Evolutionary conservation across 1,140 invertebrate genomes (phyloP), one percentile per base, ranked within the genome.

Genomic region (Drosophila kohkoa): DNA sequence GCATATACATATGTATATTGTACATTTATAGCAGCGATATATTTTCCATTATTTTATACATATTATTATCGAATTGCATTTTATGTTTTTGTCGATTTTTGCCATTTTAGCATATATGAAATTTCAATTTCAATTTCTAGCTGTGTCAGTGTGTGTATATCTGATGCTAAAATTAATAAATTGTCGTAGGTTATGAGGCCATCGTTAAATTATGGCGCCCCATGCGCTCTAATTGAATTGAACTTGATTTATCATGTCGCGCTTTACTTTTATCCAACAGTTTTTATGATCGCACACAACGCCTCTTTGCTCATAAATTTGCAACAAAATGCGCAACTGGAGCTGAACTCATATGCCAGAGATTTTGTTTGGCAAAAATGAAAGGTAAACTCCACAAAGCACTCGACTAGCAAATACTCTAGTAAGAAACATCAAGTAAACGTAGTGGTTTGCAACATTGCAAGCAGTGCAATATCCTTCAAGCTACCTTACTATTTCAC

Each of bases 141-240:
- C 68, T 86, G 57, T 63, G 20, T 16, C n/a, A 32, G 15, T 57
- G 10, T 43, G 16, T 38, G 49, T 55, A n/a, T 60, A 16, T 43
- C 20, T 55, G 59, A 15, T 45, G 67, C 55, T 51, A 68, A 70
- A 78, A 72, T 67, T 87, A 79, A 86, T 86, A 86, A 86, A 86
- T 86, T 86, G 82, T 86, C 82, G 82, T 86, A 86, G 82, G 82
- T 86, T 87, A 86, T 87, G 82, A 73, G 79, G 79, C 75, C 75
- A 72, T 35, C 38, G 13, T 54, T 15, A 64, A 77, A 88, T 62
- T 82, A 71, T 82, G 71, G 54, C 77, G 81, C 75, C 64, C 76
- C 74, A 64, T 73, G 63, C 46, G 74, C 77, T 83, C 78, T 89
- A 88, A 89, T 88, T 88, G 85, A 88, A 88, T 88, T 88, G 83